These are phyloP conservation scores for Catharus bicknelli DNA, from an alignment of 2,113 vertebrate genomes.

Conservation along the genomic window DNA sequence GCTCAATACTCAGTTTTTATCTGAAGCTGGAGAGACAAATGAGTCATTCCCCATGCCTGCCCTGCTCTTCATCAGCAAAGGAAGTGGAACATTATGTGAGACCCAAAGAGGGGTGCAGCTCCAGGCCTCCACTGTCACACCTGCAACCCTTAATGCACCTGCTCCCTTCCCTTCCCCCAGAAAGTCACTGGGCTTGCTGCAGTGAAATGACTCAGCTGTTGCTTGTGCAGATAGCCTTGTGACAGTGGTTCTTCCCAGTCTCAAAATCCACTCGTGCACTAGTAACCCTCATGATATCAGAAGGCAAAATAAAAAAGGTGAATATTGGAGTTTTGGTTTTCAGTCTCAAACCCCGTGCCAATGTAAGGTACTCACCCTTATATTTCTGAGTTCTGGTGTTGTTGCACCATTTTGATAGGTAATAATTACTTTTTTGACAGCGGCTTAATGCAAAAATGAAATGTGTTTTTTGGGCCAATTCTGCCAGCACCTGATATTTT, in stretches of 20 bases:
- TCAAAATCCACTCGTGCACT: neutral
- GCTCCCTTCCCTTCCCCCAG: rapidly evolving
- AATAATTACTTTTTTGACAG: neutral
- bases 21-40: neutral
- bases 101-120: neutral
- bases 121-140: neutral
- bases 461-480: neutral
- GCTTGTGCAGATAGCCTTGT: neutral
- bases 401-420: neutral
- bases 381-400: neutral
- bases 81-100: neutral
- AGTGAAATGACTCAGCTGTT: neutral
- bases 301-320: neutral
- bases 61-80: neutral
- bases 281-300: neutral
- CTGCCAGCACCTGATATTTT: neutral
- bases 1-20: neutral
- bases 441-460: neutral
- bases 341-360: neutral
- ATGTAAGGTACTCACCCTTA: neutral
- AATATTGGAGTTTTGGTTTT: neutral
- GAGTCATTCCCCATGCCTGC: neutral
- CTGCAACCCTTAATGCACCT: neutral
- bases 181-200: neutral
- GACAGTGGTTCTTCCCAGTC: neutral